These are phyloP conservation scores for Montipora sp. DNA, from an alignment of 64 coral and sea anemone species.

Conservation along the genomic window DNA sequence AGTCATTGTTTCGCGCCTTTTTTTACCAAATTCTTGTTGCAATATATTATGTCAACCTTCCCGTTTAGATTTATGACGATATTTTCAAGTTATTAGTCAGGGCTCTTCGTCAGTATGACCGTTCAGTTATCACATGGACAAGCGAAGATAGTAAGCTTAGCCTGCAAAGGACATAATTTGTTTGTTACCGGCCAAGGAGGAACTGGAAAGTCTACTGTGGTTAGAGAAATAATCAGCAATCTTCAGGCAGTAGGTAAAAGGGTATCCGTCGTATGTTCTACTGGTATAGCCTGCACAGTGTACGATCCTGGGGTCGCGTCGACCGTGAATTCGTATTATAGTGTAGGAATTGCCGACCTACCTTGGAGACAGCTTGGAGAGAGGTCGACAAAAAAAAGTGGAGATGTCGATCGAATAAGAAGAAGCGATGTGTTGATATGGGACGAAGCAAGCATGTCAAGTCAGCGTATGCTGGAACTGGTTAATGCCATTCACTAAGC, in stretches of 20 bases:
- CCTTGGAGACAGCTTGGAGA: not conserved
- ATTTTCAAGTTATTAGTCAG: too few relatives aligned
- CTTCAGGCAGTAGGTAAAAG: not conserved
- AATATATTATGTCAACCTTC: too few relatives aligned
- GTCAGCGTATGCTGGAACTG: slow-evolving; percentile 21
- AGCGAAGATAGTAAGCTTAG: not conserved
- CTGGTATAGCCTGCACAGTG: slow-evolving; percentile 30
- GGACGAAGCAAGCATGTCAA: slow-evolving; percentile 44
- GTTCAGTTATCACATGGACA: not conserved
- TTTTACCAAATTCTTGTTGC: too few relatives aligned
- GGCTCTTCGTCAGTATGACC: not conserved
- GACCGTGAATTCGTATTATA: slow-evolving; percentile 30
- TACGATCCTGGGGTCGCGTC: slow-evolving; percentile 6
- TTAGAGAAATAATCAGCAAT: slow-evolving; percentile 15
- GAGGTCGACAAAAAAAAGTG: not conserved
- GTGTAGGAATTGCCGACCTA: slow-evolving; percentile 9
- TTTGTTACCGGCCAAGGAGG: slow-evolving; percentile 27
- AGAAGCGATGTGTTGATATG: slow-evolving; percentile 29
- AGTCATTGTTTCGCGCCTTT: too few relatives aligned
- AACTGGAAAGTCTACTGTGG: slow-evolving; percentile 37
- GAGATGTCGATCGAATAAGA: not conserved
- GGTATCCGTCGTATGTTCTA: slow-evolving; percentile 30
- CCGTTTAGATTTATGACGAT: too few relatives aligned
- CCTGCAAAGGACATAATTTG: slow-evolving; percentile 18
- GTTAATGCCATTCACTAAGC: not conserved